Conservation (phyloP, 1,140 invertebrate genomes). For the Neodiprion virginianus region DNA sequence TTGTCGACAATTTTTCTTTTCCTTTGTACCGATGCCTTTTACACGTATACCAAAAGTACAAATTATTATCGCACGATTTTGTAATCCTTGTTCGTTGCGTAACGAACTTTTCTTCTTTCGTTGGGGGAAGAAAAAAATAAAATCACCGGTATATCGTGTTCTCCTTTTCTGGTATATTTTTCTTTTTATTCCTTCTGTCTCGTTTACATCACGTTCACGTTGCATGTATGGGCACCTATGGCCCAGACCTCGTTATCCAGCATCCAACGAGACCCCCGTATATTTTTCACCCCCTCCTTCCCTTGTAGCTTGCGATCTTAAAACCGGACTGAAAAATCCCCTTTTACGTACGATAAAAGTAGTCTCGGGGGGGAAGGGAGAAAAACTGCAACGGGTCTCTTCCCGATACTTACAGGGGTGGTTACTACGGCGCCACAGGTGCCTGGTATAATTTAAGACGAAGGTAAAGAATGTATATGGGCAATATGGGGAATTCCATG, state of each 20-base stretch:
- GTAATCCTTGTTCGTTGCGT: too few species aligned
- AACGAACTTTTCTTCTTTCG: too few species aligned
- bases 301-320: not conserved
- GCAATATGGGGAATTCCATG: too few species aligned
- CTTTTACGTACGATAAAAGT: not conserved
- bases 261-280: not conserved
- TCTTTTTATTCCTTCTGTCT: too few species aligned
- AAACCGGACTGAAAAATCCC: not conserved
- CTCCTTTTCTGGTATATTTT: too few species aligned
- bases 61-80: too few species aligned
- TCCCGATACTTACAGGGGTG: not conserved
- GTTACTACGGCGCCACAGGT: not conserved
- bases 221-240: too few species aligned
- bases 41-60: too few species aligned
- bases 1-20: too few species aligned
- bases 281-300: not conserved
- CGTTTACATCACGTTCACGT: not conserved
- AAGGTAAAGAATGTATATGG: not conserved
- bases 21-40: too few species aligned
- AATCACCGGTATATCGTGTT: too few species aligned
- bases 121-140: too few species aligned
- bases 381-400: not conserved
- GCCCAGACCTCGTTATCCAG: not conserved
- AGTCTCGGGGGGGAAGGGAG: not conserved
- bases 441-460: not conserved